Evolutionary conservation across 2,113 vertebrate species (phyloP), one percentile per base, ranked within the genome.

Genomic region (Serilophus lunatus): DNA sequence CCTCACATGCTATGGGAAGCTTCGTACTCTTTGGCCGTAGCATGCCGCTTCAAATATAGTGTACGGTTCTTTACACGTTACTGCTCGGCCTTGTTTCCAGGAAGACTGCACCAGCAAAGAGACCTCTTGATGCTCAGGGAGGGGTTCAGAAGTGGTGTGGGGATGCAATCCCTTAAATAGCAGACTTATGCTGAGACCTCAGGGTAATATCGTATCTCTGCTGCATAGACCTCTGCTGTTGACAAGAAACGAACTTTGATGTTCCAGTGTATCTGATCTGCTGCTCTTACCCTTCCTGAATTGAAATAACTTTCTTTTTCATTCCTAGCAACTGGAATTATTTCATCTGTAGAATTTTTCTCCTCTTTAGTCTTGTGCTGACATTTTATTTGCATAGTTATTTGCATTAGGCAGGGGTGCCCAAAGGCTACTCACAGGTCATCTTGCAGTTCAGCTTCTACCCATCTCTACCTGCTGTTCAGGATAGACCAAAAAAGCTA

Each of bases 81-180:
- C 90, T 77, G 84, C 92, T 97, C 97, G 96, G 92, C 90, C 95
- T 92, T 97, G 89, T 97, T 98, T 97, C 96, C 89, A 97, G 94
- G 92, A 97, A 95, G 91, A 96, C 87, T n/a, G 51, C 86, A 49
- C 88, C 94, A 96, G 78, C 93, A 81, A 75, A 72, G 57, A 82
- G 36, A 94, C 82, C 76, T 80, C 81, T 92, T 80, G 87, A 86
- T 96, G 65, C 76, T 93, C 78, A 95, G 85, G 86, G 93, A 96
- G 93, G 91, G 81, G 81, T 92, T 82, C 45, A 84, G 88, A 93
- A 94, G 45, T 92, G 92, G 74, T 96, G 75, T 87, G 85, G 89
- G 88, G 83, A 95, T 92, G 78, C 88, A 69, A 81, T 69, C 56
- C 68, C 60, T 93, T 92, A 88, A 95, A 54, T 76, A 94, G 81